Base-by-base conservation (phyloP, 2,888 invertebrate genomes). In the Sphecodes monilicornis region DNA sequence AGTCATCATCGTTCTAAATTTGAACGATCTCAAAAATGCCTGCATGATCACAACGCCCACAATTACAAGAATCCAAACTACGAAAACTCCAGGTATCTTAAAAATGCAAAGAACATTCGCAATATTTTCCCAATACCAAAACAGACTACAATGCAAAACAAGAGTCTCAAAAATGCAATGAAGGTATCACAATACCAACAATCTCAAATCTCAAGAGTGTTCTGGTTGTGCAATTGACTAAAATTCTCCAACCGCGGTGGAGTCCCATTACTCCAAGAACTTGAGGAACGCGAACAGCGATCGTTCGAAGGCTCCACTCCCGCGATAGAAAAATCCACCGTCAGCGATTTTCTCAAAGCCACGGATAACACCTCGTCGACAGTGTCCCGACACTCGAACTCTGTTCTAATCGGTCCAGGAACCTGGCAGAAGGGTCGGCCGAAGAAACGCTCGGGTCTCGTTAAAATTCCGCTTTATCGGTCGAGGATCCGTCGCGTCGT, bases 381-480 rank as follows among this genome's bases (percentile, higher is more conserved):
- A 50, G 50, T 22, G 22, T 50, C 50, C 22, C 8, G 50, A 50
- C 22, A 1, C 26, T 57, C 57, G 57, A 13, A 57, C 26, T 57
- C 57, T 26, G 26, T 57, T 57, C 57, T 26, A 26, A 57, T 26
- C 57, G 57, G 26, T 26, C 26, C 26, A 13, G 26, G 57, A 57
- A 26, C 26, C 18, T 32, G 64, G 64, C 32, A 64, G 29, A 64
- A 64, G 32, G 29, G 18, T 36, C 50, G 16, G 6, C 18, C 64
- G 64, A 64, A 64, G 64, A 32, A 64, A 64, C 64, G 57, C 57
- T 26, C 5, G 26, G 18, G 64, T 64, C 29, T 64, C 64, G 64
- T 64, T 64, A 64, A 64, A 64, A 64, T 64, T 64, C 64, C 64
- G 64, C 29, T 18, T 64, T 32, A 32, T 64, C 64, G 32, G 29